Percentiles rank a stretch among this genome's conserved stretches.
phyloP scores from a whole-genome alignment of 2,797 vertebrate genomes.

The Aplochiton taeniatus region DNA sequence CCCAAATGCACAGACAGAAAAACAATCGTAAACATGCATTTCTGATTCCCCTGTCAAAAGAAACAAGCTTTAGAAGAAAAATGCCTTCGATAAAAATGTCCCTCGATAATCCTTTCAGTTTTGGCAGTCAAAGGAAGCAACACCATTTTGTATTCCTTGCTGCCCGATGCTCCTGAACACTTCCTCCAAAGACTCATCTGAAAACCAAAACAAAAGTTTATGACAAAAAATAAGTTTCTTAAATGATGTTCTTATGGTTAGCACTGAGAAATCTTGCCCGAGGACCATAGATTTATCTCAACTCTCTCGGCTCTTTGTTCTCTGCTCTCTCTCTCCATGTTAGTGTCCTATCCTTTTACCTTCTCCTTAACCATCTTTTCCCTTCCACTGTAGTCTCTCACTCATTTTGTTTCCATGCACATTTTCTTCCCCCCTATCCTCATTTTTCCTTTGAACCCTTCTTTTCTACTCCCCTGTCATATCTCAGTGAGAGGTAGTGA shows the following conservation, averaged over 20 bases:
- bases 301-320: conserved; percentile 37
- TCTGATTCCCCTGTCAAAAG: conserved; percentile 46
- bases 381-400: not conserved
- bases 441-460: not conserved
- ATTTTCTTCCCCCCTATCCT: conserved; percentile 39
- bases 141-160: conserved; percentile 69
- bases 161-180: conserved; percentile 28
- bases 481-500: conserved; percentile 10
- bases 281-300: conserved; percentile 71
- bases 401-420: not conserved
- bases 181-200: conserved; percentile 54
- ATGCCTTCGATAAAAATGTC: conserved; percentile 39
- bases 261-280: conserved; percentile 63
- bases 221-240: conserved; percentile 64
- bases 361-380: too few relatives aligned
- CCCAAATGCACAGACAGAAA: not conserved
- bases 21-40: too few relatives aligned
- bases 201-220: conserved; percentile 65
- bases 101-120: conserved; percentile 34
- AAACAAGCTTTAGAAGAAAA: conserved; percentile 33
- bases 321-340: conserved; percentile 7
- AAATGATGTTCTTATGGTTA: conserved; percentile 59
- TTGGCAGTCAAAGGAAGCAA: conserved; percentile 44
- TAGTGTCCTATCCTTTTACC: too few relatives aligned
- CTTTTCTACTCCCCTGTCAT: not conserved